Conservation (phyloP, 2,888 invertebrate species). For the Lasius platythorax region DNA sequence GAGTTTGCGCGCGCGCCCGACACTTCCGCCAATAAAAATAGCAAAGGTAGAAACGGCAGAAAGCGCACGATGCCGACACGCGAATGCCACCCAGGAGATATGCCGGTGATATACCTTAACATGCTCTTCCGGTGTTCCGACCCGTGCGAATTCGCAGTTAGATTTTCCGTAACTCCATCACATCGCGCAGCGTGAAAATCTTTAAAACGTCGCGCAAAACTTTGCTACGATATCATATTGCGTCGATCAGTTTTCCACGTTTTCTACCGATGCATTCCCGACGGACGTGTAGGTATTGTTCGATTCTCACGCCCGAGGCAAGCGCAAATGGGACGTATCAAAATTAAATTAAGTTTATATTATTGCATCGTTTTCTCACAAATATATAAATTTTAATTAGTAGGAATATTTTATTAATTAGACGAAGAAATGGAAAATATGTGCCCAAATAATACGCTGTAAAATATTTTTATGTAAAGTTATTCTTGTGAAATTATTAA, state of each 20-base stretch:
- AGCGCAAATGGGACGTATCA: background rate
- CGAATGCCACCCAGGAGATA: slow-evolving; percentile 16
- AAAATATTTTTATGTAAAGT: background rate
- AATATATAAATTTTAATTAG: background rate
- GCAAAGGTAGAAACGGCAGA: background rate
- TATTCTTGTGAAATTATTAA: background rate
- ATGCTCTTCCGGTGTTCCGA: slow-evolving; percentile 20
- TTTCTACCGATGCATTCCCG: slow-evolving; percentile 13
- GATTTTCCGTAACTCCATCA: slow-evolving; percentile 15
- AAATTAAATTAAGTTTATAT: background rate
- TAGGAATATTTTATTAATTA: background rate
- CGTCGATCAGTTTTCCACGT: slow-evolving; percentile 7
- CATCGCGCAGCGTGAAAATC: slow-evolving; percentile 3
- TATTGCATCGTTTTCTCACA: background rate
- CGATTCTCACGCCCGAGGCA: background rate
- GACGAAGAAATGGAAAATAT: background rate
- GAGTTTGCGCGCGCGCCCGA: background rate
- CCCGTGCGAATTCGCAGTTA: slow-evolving; percentile 13
- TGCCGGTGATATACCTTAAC: slow-evolving; percentile 8
- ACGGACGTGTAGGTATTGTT: slow-evolving; percentile 15
- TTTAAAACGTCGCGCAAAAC: slow-evolving; percentile 11
- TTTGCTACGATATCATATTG: slow-evolving; percentile 18
- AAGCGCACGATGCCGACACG: background rate
- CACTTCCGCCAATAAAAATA: slow-evolving; percentile 35
- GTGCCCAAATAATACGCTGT: background rate